Conservation (phyloP, 2,888 invertebrate species). For the Xanthostigma xanthostigma region DNA sequence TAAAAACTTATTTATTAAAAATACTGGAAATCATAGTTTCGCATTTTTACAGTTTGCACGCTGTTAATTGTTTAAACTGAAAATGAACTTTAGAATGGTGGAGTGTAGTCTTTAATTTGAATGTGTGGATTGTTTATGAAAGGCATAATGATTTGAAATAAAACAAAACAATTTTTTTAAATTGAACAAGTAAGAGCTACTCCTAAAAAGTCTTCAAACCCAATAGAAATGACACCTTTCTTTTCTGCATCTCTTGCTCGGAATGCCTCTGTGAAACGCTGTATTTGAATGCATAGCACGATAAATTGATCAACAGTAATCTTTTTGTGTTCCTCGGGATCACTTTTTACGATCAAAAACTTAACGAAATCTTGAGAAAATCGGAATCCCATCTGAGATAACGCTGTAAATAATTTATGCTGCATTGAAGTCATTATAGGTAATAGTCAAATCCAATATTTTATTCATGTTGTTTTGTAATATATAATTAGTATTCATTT, state of each 20-base stretch:
- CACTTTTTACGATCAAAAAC: constrained; percentile 54
- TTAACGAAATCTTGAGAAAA: constrained; percentile 65
- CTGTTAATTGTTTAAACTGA: too few species aligned
- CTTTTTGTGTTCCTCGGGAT: constrained; percentile 42
- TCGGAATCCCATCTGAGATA: constrained; percentile 78
- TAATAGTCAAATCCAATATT: too few species aligned
- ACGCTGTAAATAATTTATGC: constrained; percentile 36
- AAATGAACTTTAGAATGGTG: too few species aligned
- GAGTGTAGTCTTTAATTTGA: too few species aligned
- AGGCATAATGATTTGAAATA: too few species aligned
- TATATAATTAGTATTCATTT: too few species aligned
- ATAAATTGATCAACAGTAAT: constrained; percentile 79
- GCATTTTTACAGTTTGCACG: too few species aligned
- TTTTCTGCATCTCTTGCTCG: constrained; percentile 60
- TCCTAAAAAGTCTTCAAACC: constrained; percentile 81
- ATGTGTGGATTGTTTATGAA: too few species aligned
- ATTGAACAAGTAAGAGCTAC: constrained; percentile 61
- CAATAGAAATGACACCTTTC: constrained; percentile 69
- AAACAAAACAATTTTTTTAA: neutral
- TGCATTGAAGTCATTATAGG: too few species aligned
- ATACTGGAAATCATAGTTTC: too few species aligned
- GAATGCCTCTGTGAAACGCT: constrained; percentile 80
- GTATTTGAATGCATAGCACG: constrained; percentile 75
- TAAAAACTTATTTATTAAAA: too few species aligned
- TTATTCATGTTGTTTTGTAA: too few species aligned